A percentile compares a stretch with the other conserved stretches of the same genome.
phyloP scores from a whole-genome alignment of 2,888 invertebrate genomes.

The Acanthoscelides obtectus region DNA sequence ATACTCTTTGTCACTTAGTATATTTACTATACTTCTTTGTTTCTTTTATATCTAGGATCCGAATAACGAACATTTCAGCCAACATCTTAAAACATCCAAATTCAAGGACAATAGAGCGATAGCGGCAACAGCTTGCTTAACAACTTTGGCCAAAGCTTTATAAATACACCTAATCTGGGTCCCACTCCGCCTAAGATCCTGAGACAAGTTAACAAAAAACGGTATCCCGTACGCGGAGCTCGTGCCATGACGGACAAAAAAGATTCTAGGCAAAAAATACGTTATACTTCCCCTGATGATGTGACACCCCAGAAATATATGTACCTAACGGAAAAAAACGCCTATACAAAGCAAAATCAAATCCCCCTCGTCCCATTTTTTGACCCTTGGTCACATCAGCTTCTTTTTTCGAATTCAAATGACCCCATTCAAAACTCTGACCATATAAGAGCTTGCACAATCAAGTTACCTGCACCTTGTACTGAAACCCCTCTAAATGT shows the following conservation, averaged over 20 bases:
- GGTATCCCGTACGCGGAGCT: slow-evolving; percentile 19
- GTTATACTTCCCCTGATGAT: slow-evolving; percentile 24
- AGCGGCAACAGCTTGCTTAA: not conserved
- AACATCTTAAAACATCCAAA: too few species aligned
- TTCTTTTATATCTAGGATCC: too few species aligned
- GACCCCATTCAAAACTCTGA: slow-evolving; percentile 27
- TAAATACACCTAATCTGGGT: not conserved
- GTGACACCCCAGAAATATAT: slow-evolving; percentile 21
- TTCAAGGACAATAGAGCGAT: not conserved
- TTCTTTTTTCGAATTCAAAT: slow-evolving; percentile 28
- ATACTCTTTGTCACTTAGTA: too few species aligned
- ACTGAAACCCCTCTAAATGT: slow-evolving; percentile 13
- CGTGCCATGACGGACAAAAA: slow-evolving; percentile 26
- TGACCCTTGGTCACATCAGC: slow-evolving; percentile 32
- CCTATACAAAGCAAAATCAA: slow-evolving; percentile 22
- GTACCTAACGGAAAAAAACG: slow-evolving; percentile 32
- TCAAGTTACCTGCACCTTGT: slow-evolving; percentile 7
- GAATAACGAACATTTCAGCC: too few species aligned
- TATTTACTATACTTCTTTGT: too few species aligned
- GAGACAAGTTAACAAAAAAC: slow-evolving; percentile 28
- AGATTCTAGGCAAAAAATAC: slow-evolving; percentile 30
- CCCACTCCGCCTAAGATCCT: not conserved
- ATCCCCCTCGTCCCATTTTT: slow-evolving; percentile 27
- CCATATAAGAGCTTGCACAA: slow-evolving; percentile 17
- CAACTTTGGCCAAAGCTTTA: not conserved